Percentiles rank a stretch among this genome's conserved stretches.
These are phyloP conservation scores for Dendrolimus kikuchii DNA, from an alignment of 1,140 invertebrate species.

Conservation along the genomic window DNA sequence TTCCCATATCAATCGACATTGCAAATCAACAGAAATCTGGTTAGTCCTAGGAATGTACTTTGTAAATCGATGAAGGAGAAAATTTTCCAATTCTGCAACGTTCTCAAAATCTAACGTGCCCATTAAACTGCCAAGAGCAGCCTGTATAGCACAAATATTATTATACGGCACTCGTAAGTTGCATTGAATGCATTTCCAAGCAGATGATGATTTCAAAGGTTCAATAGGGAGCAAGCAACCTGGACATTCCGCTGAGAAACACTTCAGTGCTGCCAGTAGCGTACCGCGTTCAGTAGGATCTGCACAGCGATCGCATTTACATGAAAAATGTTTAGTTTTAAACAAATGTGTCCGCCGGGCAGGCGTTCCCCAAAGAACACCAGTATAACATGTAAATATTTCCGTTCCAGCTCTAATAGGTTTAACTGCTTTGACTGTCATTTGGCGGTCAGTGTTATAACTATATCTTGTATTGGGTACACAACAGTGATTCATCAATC, in stretches of 20 bases:
- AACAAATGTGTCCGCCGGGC: slow-evolving; percentile 77
- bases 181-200: slow-evolving; percentile 71
- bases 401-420: slow-evolving; percentile 78
- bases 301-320: slow-evolving; percentile 79
- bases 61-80: slow-evolving; percentile 54
- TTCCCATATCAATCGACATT: slow-evolving; percentile 59
- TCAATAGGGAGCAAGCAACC: slow-evolving; percentile 63
- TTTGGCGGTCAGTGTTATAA: slow-evolving; percentile 73
- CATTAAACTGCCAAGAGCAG: slow-evolving; percentile 62
- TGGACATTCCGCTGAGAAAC: slow-evolving; percentile 58
- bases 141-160: slow-evolving; percentile 60
- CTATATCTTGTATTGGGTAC: slow-evolving; percentile 81
- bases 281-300: slow-evolving; percentile 78
- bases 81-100: slow-evolving; percentile 61
- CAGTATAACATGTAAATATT: slow-evolving; percentile 82
- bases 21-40: slow-evolving; percentile 71
- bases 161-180: slow-evolving; percentile 43
- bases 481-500: slow-evolving; percentile 84
- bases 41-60: slow-evolving; percentile 68
- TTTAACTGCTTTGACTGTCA: slow-evolving; percentile 76
- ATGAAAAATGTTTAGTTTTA: slow-evolving; percentile 83
- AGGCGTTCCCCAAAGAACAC: slow-evolving; percentile 81
- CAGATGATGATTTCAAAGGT: slow-evolving; percentile 45
- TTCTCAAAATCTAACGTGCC: slow-evolving; percentile 55
- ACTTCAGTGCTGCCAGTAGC: slow-evolving; percentile 67